Evolutionary conservation across 2,113 vertebrate species (phyloP).

Genomic region (Chiloscyllium plagiosum): DNA sequence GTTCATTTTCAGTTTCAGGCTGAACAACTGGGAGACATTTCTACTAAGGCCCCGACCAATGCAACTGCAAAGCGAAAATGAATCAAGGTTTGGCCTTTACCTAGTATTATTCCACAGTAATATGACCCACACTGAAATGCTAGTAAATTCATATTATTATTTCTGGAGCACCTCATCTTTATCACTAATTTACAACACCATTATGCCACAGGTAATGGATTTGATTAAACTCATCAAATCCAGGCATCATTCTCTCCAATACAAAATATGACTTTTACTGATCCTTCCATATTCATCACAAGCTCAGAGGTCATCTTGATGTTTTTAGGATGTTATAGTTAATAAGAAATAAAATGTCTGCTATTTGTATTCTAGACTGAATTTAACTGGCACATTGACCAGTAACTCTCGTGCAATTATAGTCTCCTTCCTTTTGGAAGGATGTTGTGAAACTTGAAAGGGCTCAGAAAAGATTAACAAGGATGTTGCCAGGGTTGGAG

Average conservation of each 20-base stretch:
- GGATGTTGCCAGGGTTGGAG: too few species aligned
- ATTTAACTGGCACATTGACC: neutral
- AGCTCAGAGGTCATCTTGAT: neutral
- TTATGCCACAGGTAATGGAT: neutral
- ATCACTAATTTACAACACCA: neutral
- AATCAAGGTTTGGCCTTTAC: neutral
- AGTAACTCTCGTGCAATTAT: neutral
- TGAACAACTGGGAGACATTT: neutral
- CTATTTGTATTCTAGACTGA: slow-evolving; percentile 2
- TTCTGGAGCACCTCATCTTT: neutral
- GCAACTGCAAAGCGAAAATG: neutral
- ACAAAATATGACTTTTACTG: neutral
- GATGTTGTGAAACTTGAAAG: too few species aligned
- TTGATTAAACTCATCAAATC: neutral
- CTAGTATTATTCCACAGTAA: neutral
- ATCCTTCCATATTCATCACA: neutral
- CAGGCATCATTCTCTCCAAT: neutral
- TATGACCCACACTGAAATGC: neutral
- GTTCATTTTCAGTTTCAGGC: neutral
- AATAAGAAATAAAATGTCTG: neutral
- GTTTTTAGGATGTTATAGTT: neutral
- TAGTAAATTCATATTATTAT: neutral
- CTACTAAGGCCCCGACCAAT: neutral
- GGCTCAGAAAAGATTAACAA: too few species aligned
- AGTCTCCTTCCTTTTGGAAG: too few species aligned